Base-by-base conservation (phyloP, 2,113 vertebrate species). In the Strix aluco region DNA sequence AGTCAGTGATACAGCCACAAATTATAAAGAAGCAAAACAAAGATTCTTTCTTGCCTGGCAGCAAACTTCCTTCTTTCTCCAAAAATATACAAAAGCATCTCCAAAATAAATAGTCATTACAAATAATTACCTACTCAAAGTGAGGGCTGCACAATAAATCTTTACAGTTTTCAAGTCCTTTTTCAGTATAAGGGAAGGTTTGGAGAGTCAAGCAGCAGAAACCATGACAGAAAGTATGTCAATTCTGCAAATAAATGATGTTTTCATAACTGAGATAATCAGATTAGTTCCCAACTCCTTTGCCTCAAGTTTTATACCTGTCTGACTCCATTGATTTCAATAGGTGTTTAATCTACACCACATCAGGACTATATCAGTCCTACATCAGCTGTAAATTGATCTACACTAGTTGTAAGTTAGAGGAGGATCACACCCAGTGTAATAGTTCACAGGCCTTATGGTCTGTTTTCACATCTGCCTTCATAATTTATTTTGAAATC, bases 71-170 rank as follows among this genome's bases (percentile, higher is more conserved):
- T 79, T 79, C 72, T 90, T 83, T 46, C 42, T 63, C 89, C 81
- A 92, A 88, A 95, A 94, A 55, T 32, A 93, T 8, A 87, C 84
- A 88, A 91, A 90, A 88, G 40, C 62, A 86, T 71, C 38, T 92
- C 93, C 97, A 96, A 95, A 95, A 91, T 85, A 97, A 96, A 96
- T 89, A 96, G 59, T 95, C 81, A 82, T 95, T 62, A 77, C 84
- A 89, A 92, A 94, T 95, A 97, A 95, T 95, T 94, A 91, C 87
- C 92, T 91, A 93, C 63, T 59, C 86, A 81, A 83, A 79, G 69
- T 49, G 77, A 94, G 49, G 6, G 36, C 25, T 89, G 44, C 3
- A 2, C 65, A 63, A 96, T 96, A 95, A 96, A 96, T 94, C 87
- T 96, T 93, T 54, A 73, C 93, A 55, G 46, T 83, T 91, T 95